Conservation (phyloP, 2,797 vertebrate genomes). For the Rhinogobio ventralis region DNA sequence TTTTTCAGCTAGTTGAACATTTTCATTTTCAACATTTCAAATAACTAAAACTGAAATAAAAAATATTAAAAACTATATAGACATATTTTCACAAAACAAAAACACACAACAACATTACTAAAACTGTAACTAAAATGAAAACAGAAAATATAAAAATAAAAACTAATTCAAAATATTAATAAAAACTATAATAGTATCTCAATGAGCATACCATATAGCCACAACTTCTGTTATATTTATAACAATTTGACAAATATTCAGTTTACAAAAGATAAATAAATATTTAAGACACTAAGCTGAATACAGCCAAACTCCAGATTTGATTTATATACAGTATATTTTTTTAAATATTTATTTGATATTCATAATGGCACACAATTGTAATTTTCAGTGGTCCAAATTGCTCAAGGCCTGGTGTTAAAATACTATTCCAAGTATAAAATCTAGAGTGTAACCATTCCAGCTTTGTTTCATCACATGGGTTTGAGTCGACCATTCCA, state of each 20-base stretch:
- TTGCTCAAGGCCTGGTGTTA: background rate
- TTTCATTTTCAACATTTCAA: too few relatives aligned
- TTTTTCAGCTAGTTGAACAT: too few relatives aligned
- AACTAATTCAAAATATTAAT: too few relatives aligned
- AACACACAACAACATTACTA: too few relatives aligned
- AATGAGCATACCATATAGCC: background rate
- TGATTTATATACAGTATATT: background rate
- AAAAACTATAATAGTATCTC: background rate
- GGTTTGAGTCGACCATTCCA: constrained; percentile 28
- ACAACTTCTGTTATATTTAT: background rate
- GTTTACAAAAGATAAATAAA: background rate
- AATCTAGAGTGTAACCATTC: constrained; percentile 26
- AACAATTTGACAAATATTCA: background rate
- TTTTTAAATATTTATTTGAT: background rate
- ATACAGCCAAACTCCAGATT: background rate
- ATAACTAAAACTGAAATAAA: too few relatives aligned
- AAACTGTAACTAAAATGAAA: too few relatives aligned
- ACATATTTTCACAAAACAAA: too few relatives aligned
- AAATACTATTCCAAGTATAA: constrained; percentile 34
- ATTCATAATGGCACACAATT: background rate
- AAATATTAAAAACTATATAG: background rate
- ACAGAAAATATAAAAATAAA: too few relatives aligned
- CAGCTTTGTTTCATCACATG: constrained; percentile 20
- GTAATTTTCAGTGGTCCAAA: background rate
- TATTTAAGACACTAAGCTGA: background rate